Evolutionary conservation across 2,113 vertebrate genomes (phyloP).

Genomic region (Microtus pennsylvanicus): DNA sequence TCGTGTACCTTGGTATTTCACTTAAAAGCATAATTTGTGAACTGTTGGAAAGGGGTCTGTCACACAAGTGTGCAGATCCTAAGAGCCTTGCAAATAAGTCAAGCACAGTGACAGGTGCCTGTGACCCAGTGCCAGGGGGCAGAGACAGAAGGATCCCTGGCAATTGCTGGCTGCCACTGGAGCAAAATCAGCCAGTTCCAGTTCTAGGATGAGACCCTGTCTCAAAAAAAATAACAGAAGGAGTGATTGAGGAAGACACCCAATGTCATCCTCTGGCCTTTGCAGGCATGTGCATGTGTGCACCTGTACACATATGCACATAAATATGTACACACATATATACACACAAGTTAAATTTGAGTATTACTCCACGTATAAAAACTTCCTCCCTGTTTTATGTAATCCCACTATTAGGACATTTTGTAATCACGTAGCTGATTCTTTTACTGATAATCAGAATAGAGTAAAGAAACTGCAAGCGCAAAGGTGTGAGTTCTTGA

Average conservation of each 20-base stretch:
- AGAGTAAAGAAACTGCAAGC: neutral
- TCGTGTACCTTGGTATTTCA: slow-evolving; percentile 28
- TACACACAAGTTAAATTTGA: neutral
- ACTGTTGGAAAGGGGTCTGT: neutral
- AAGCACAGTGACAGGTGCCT: neutral
- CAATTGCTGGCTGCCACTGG: neutral
- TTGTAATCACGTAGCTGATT: neutral
- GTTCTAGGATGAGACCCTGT: neutral
- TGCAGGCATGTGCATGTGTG: neutral
- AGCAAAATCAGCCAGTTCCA: neutral
- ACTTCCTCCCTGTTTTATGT: neutral
- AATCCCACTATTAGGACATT: neutral
- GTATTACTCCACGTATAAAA: neutral
- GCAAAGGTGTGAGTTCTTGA: neutral
- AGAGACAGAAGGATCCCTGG: neutral
- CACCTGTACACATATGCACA: neutral
- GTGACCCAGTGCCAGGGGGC: neutral
- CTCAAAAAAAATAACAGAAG: neutral
- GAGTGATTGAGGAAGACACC: neutral
- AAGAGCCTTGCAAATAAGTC: neutral
- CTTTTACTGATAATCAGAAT: neutral
- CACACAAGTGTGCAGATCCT: neutral
- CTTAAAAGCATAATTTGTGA: slow-evolving; percentile 23
- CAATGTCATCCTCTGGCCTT: neutral
- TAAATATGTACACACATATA: neutral